Percentiles rank a stretch among this genome's conserved stretches.
phyloP scores from a whole-genome alignment of 1,140 invertebrate genomes.

The Caerostris extrusa region DNA sequence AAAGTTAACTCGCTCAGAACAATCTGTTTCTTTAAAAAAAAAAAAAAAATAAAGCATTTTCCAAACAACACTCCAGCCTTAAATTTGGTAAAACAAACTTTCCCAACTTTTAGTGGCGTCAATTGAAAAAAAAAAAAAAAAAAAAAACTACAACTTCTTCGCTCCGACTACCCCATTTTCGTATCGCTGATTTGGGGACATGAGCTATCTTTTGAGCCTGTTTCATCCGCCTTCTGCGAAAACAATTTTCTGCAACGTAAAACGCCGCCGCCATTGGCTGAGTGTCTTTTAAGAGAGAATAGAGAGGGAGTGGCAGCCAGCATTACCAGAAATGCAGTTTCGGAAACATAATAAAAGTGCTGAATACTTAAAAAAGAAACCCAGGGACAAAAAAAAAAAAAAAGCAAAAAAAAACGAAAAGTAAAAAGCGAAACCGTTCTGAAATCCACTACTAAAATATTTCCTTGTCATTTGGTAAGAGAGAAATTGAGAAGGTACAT shows the following conservation, averaged over 20 bases:
- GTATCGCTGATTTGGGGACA: slow-evolving; percentile 64
- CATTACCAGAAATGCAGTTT: slow-evolving; percentile 48
- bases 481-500: slow-evolving; percentile 45
- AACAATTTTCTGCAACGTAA: slow-evolving; percentile 39
- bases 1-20: no score
- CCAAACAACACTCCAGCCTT: neutral
- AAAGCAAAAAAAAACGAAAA: no score
- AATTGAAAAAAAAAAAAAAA: neutral
- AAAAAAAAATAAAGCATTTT: no score
- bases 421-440: neutral
- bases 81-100: slow-evolving; percentile 5
- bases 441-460: slow-evolving; percentile 72
- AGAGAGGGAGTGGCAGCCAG: slow-evolving; percentile 27
- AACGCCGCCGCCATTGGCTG: neutral
- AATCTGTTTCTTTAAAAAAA: no score
- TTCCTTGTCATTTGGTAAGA: slow-evolving; percentile 70
- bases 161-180: no score
- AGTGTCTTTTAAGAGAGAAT: slow-evolving; percentile 36
- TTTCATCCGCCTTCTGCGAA: slow-evolving; percentile 1
- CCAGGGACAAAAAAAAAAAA: no score
- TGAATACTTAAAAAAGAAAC: slow-evolving; percentile 48
- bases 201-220: neutral
- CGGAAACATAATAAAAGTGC: slow-evolving; percentile 49
- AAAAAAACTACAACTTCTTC: no score
- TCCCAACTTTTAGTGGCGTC: slow-evolving; percentile 32